Conservation (phyloP, 2,888 invertebrate species). For the Parapristionchus giblindavisi region DNA sequence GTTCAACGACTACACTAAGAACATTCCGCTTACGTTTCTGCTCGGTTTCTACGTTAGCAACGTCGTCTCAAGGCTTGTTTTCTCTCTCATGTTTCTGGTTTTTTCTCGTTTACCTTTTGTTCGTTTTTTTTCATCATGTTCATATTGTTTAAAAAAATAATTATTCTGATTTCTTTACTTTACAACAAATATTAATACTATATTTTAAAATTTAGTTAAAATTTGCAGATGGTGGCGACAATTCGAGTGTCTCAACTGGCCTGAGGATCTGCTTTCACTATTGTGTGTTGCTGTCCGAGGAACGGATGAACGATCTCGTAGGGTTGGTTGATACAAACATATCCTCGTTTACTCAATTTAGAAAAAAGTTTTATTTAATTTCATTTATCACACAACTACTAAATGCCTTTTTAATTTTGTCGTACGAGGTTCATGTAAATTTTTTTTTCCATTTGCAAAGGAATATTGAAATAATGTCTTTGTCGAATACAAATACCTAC, state of each 20-base stretch:
- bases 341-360: not conserved
- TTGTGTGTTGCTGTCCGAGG: slow-evolving; percentile 44
- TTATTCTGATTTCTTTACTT: not conserved
- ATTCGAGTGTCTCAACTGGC: slow-evolving; percentile 58
- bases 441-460: not conserved
- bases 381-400: not conserved
- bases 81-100: not conserved
- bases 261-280: slow-evolving; percentile 55
- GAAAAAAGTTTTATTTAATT: not conserved
- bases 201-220: not conserved
- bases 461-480: no score
- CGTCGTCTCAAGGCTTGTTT: slow-evolving; percentile 38
- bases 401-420: not conserved
- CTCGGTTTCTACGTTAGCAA: slow-evolving; percentile 47
- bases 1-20: slow-evolving; percentile 44
- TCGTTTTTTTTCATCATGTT: not conserved
- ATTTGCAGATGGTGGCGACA: slow-evolving; percentile 57
- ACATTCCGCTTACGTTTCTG: slow-evolving; percentile 45
- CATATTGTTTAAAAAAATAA: not conserved
- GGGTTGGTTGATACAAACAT: no score
- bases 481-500: no score
- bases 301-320: slow-evolving; percentile 24
- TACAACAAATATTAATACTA: not conserved
- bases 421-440: not conserved
- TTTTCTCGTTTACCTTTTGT: not conserved